Percentiles rank a stretch among this genome's conserved stretches.
Evolutionary conservation across 2,797 vertebrate species (phyloP).

Genomic region (Hydrocynus forskahlii): DNA sequence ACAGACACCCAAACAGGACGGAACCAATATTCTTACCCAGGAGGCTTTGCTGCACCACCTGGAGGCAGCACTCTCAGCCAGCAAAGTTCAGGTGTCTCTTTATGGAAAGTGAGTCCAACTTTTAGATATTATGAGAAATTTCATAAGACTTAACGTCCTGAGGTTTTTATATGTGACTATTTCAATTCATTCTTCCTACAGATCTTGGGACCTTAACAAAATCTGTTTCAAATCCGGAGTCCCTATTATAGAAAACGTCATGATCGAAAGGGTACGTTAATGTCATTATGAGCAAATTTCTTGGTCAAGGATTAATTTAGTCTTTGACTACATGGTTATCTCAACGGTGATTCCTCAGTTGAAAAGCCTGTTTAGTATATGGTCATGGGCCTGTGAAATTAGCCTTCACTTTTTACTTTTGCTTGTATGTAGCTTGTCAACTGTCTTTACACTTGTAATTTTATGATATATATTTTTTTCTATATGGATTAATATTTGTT

Average conservation of each 20-base stretch:
- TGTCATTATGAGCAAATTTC: not conserved
- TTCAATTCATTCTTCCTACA: conserved; percentile 62
- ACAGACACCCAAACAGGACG: conserved; percentile 91
- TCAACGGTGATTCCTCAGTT: not conserved
- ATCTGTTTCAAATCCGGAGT: conserved; percentile 99
- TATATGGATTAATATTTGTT: conserved; percentile 1
- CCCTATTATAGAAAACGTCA: conserved; percentile 96
- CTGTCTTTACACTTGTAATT: not conserved
- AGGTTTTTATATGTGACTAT: not conserved
- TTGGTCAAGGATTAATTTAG: not conserved
- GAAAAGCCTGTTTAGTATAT: not conserved
- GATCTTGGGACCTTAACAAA: conserved; percentile 99
- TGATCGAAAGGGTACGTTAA: conserved; percentile 92
- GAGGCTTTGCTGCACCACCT: conserved; percentile 93
- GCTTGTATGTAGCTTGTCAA: not conserved
- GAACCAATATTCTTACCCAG: conserved; percentile 89
- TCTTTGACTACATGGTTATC: too few relatives aligned
- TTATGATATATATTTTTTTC: not conserved
- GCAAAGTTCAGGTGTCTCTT: conserved; percentile 96
- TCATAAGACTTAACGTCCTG: conserved; percentile 2
- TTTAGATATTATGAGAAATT: conserved; percentile 18
- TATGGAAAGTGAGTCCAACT: conserved; percentile 93
- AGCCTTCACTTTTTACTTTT: not conserved
- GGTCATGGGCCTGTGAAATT: not conserved
- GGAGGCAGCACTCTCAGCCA: conserved; percentile 90